phyloP scores from a whole-genome alignment of 2,113 vertebrate genomes.

The Noctilio leporinus region DNA sequence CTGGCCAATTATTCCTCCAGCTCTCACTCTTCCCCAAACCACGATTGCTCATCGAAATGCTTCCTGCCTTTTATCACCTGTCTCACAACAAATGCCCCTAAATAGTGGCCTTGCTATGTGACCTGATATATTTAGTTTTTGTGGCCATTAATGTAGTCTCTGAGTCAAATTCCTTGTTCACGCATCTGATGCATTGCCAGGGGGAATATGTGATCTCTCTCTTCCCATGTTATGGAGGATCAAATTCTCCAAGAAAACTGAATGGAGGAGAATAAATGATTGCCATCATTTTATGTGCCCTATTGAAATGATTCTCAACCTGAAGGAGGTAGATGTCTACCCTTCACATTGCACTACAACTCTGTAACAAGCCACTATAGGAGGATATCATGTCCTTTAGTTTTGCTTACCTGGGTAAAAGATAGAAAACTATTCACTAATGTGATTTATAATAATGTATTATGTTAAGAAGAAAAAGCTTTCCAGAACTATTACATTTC shows the following conservation, averaged over 20 bases:
- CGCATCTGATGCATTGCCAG: not conserved
- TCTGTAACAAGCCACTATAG: not conserved
- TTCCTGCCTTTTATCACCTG: not conserved
- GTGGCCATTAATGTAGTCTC: not conserved
- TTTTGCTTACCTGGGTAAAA: slow-evolving; percentile 10
- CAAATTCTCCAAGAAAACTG: not conserved
- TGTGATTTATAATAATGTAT: slow-evolving; percentile 17
- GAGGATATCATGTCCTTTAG: not conserved
- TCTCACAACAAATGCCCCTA: not conserved
- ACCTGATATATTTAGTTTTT: not conserved
- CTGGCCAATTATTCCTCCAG: not conserved
- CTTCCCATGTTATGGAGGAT: not conserved
- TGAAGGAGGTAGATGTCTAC: not conserved
- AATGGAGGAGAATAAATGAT: not conserved
- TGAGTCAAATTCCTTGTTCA: not conserved
- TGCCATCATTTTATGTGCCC: not conserved
- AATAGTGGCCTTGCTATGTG: not conserved
- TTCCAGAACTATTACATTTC: slow-evolving; percentile 10
- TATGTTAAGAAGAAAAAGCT: not conserved
- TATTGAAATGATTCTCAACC: not conserved
- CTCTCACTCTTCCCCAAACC: not conserved
- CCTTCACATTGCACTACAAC: not conserved
- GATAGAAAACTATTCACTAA: not conserved
- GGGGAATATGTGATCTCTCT: not conserved
- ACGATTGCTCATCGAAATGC: not conserved